phyloP scores from a whole-genome alignment of 2,888 invertebrate species.

The Hypercompe scribonia region DNA sequence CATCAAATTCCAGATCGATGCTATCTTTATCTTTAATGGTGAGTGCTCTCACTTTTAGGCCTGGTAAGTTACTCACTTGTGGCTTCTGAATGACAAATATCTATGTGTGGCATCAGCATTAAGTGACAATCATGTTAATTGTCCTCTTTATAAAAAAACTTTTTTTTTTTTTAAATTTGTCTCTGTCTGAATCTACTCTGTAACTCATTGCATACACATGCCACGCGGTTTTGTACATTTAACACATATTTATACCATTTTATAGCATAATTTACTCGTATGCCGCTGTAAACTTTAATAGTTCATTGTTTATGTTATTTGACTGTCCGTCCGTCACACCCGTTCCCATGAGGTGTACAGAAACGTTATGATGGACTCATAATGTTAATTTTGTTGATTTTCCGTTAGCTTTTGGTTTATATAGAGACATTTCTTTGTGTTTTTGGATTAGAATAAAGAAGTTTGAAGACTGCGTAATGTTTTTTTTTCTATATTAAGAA shows the following conservation, averaged over 20 bases:
- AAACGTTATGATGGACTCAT: slow-evolving; percentile 17
- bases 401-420: slow-evolving; percentile 9
- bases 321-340: slow-evolving; percentile 23
- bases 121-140: no score
- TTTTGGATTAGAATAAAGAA: neutral
- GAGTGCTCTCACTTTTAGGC: no score
- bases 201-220: slow-evolving; percentile 36
- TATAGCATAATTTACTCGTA: slow-evolving; percentile 55
- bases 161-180: slow-evolving; percentile 1
- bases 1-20: no score
- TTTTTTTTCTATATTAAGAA: no score
- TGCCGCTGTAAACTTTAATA: slow-evolving; percentile 39
- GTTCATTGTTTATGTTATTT: slow-evolving; percentile 42
- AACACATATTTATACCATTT: slow-evolving; percentile 60
- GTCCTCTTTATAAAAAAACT: no score
- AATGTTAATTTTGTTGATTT: slow-evolving; percentile 11
- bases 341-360: slow-evolving; percentile 43
- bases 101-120: no score
- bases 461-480: neutral
- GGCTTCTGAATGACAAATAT: no score
- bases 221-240: slow-evolving; percentile 45
- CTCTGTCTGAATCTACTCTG: slow-evolving; percentile 28
- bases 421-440: neutral
- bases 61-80: no score
- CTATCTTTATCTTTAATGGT: no score